Evolutionary conservation across 2,113 vertebrate species (phyloP), one percentile per base, ranked within the genome.

Genomic region (Dicrurus megarhynchus): DNA sequence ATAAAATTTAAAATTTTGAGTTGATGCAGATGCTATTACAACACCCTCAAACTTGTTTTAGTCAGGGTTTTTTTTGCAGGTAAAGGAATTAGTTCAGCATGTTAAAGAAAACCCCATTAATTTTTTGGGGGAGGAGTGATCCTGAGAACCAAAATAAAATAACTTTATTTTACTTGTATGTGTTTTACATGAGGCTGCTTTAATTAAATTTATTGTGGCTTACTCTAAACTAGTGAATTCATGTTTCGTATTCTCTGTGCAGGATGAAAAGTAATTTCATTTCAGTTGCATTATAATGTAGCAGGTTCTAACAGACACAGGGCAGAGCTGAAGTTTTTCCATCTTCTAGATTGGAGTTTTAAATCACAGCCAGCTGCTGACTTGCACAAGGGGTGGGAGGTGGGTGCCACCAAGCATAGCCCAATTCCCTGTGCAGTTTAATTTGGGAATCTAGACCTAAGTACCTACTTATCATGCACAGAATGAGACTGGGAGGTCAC

Each of bases 381-480:
- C 46, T 94, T 22, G 53, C 27, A 64, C 6, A 9, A 30, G 39
- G 35, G 59, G 41, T 28, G 28, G 23, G 55, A 60, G 65, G 37
- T 57, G 30, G 41, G 32, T 78, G 33, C 87, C 65, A 49, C 67
- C 80, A 60, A 13, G 68, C 55, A 27, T 2, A 87, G 56, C 70
- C 46, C 41, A 32, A 11, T 41, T 64, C 50, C 2, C 9, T 33
- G 52, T 30, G 12, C 5, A 3, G 50, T 73, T 95, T 85, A 85
- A 95, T 94, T 88, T 81, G 52, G 60, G 73, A 84, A 94, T 89
- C 47, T 60, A 82, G 88, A 70, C 7, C 13, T 26, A 59, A 83
- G 55, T 55, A 87, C 56, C 82, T 78, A 84, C 47, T 94, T 82
- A 17, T 78, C 91, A 87, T 76, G 88, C 81, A 96, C 69, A 71